Evolutionary conservation across 2,797 vertebrate species (phyloP).

Genomic region (Limosa lapponica): DNA sequence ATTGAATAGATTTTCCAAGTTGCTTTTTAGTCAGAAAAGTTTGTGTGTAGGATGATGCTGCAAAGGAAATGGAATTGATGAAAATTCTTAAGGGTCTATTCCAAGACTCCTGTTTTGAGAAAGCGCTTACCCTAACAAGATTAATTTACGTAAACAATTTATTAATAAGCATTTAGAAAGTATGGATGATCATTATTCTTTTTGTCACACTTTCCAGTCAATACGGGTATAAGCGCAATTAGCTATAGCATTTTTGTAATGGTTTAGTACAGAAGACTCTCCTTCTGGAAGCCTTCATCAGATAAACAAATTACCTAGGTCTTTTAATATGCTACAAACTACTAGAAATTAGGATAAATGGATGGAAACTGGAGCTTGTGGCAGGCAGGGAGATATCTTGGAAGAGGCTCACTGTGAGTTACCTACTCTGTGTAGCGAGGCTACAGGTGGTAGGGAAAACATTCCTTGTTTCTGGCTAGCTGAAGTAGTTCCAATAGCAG

Average conservation of each 20-base stretch:
- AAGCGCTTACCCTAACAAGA: background rate
- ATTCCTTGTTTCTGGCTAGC: background rate
- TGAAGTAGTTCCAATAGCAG: background rate
- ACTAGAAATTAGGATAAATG: background rate
- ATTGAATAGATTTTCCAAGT: background rate
- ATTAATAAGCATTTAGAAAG: background rate
- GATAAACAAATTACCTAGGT: background rate
- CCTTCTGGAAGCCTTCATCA: background rate
- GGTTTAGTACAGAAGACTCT: background rate
- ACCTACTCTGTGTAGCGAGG: background rate
- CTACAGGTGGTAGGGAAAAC: background rate
- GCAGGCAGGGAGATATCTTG: background rate
- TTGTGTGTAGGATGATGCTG: background rate
- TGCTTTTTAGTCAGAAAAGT: background rate
- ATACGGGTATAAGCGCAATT: background rate
- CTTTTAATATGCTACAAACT: background rate
- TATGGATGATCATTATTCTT: background rate
- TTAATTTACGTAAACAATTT: background rate
- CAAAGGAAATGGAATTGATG: background rate
- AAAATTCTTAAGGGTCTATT: background rate
- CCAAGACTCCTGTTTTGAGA: background rate
- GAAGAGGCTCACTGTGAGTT: background rate
- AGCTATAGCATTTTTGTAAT: background rate
- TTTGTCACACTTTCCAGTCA: background rate
- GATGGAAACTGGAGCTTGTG: background rate